phyloP scores from a whole-genome alignment of 2,888 invertebrate species.

The Eucera pruinosa region DNA sequence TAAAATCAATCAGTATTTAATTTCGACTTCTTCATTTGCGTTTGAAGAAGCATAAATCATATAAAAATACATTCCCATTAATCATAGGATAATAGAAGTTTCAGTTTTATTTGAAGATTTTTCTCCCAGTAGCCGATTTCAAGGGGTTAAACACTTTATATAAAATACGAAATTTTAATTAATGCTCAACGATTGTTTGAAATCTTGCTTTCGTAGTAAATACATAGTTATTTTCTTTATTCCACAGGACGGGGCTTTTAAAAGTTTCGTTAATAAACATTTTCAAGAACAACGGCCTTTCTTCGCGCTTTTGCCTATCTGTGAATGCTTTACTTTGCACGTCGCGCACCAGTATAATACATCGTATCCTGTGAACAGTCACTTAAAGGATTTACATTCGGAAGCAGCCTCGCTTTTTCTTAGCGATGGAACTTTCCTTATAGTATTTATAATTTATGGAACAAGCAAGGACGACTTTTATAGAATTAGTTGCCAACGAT shows the following conservation, averaged over 20 bases:
- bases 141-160: too few relatives aligned
- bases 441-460: constrained; percentile 28
- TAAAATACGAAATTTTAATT: too few relatives aligned
- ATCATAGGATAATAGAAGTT: too few relatives aligned
- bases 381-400: constrained; percentile 29
- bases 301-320: not conserved
- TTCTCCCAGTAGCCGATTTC: too few relatives aligned
- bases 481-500: constrained; percentile 5
- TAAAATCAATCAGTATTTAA: too few relatives aligned
- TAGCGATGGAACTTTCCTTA: not conserved
- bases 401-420: constrained; percentile 4
- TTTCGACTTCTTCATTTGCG: too few relatives aligned
- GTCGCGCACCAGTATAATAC: not conserved
- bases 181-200: not conserved
- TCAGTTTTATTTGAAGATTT: too few relatives aligned
- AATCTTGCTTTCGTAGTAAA: not conserved
- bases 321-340: not conserved
- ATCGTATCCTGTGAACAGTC: constrained; percentile 11
- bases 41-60: too few relatives aligned
- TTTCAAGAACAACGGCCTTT: not conserved
- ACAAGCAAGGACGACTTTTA: not conserved
- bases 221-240: not conserved
- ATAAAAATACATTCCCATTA: too few relatives aligned
- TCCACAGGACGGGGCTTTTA: not conserved
- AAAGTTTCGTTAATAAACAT: constrained; percentile 21